These are phyloP conservation scores for Ageneiosus marmoratus DNA, from an alignment of 2,113 vertebrate genomes.

Conservation along the genomic window DNA sequence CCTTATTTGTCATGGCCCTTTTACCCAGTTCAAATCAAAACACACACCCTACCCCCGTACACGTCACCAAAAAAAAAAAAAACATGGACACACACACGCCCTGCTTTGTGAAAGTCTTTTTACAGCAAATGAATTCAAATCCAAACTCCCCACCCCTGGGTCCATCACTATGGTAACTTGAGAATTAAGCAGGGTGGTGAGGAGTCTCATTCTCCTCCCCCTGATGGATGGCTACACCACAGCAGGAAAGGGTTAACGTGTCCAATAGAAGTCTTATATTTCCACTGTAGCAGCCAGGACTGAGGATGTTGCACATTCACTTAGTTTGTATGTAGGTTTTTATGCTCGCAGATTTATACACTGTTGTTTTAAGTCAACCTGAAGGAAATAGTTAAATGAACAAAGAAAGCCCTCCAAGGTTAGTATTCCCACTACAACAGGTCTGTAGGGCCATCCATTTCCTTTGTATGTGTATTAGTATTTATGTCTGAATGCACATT, in stretches of 20 bases:
- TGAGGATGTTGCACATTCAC: slow-evolving; percentile 9
- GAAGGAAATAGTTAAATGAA: neutral
- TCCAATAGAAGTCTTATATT: slow-evolving; percentile 60
- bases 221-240: slow-evolving; percentile 63
- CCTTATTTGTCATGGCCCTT: slow-evolving; percentile 41
- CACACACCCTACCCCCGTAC: slow-evolving; percentile 28
- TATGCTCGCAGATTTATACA: neutral
- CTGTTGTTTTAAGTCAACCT: neutral
- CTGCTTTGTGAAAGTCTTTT: slow-evolving; percentile 36
- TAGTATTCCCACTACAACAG: neutral
- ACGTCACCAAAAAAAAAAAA: slow-evolving; percentile 63
- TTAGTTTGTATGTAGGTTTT: neutral
- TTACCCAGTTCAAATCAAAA: slow-evolving; percentile 57
- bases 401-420: neutral
- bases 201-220: slow-evolving; percentile 61
- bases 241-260: slow-evolving; percentile 71
- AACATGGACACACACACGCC: slow-evolving; percentile 59
- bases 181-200: slow-evolving; percentile 60
- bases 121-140: slow-evolving; percentile 77
- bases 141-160: slow-evolving; percentile 66
- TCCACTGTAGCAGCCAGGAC: slow-evolving; percentile 15
- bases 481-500: neutral
- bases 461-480: neutral
- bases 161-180: slow-evolving; percentile 74
- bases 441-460: neutral